Evolutionary conservation across 2,888 invertebrate species (phyloP).

Genomic region (Metellina segmentata): DNA sequence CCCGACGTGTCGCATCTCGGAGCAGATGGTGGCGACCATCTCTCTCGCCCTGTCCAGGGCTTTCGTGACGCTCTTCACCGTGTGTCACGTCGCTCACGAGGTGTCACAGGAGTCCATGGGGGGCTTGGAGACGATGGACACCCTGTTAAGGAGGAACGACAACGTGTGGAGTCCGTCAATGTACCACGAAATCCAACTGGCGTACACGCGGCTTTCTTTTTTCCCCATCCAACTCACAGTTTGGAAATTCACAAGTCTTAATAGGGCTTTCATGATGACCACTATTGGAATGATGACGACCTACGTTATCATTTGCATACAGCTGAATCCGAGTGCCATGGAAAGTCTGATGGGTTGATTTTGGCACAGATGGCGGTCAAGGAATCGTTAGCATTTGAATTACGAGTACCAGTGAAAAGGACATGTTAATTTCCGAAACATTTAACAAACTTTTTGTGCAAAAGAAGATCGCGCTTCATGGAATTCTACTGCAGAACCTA

Average conservation of each 20-base stretch:
- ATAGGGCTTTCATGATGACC: slow-evolving; percentile 54
- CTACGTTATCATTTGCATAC: slow-evolving; percentile 66
- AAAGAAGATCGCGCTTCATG: too few relatives aligned
- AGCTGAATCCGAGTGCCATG: slow-evolving; percentile 59
- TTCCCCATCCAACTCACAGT: slow-evolving; percentile 57
- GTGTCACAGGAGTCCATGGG: background rate
- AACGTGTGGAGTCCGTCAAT: background rate
- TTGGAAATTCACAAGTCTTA: slow-evolving; percentile 59
- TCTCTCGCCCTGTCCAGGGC: slow-evolving; percentile 12
- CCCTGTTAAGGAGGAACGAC: background rate
- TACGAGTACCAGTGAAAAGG: too few relatives aligned
- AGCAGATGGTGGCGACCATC: slow-evolving; percentile 9
- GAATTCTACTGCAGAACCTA: too few relatives aligned
- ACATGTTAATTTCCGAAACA: too few relatives aligned
- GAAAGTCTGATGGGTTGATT: slow-evolving; percentile 14
- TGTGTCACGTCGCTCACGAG: slow-evolving; percentile 12
- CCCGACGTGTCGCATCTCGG: background rate
- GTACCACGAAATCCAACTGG: slow-evolving; percentile 41
- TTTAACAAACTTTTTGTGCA: too few relatives aligned
- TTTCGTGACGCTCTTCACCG: background rate
- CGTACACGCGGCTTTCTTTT: background rate
- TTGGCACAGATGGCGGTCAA: too few relatives aligned
- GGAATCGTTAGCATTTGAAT: slow-evolving; percentile 25
- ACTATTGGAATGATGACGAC: slow-evolving; percentile 66
- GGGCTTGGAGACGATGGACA: background rate